Conservation (phyloP, 2,888 invertebrate species). For the Caenorhabditis plicata region DNA sequence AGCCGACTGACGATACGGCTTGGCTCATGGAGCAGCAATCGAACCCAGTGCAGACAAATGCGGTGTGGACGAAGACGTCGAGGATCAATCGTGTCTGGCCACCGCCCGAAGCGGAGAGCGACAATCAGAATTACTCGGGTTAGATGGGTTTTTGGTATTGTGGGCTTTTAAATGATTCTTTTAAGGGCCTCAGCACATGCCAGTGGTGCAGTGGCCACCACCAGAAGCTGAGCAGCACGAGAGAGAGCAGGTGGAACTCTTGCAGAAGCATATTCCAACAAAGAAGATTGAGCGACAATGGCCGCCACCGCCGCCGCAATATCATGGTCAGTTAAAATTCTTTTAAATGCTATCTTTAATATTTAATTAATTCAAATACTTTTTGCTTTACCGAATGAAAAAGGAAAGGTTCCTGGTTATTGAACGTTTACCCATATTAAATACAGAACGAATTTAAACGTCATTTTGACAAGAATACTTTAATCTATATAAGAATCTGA, state of each 20-base stretch:
- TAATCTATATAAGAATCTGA: background rate
- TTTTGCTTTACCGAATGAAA: no score
- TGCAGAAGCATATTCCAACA: slow-evolving; percentile 53
- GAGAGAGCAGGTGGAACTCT: slow-evolving; percentile 52
- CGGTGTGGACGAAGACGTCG: slow-evolving; percentile 33
- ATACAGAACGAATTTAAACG: no score
- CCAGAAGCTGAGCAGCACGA: slow-evolving; percentile 56
- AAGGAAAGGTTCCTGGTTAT: no score
- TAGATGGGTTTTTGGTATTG: no score
- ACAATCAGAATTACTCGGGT: no score
- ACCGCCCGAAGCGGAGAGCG: slow-evolving; percentile 43
- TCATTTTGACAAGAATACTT: background rate
- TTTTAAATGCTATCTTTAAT: no score
- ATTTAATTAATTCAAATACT: no score
- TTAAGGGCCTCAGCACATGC: slow-evolving; percentile 46
- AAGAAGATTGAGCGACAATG: slow-evolving; percentile 50
- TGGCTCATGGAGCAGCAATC: slow-evolving; percentile 57
- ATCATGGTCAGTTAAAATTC: slow-evolving; percentile 38
- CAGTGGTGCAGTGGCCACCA: slow-evolving; percentile 62
- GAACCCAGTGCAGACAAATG: slow-evolving; percentile 28
- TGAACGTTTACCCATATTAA: no score
- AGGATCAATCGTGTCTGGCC: slow-evolving; percentile 56
- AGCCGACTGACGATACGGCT: slow-evolving; percentile 50
- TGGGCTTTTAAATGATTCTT: background rate
- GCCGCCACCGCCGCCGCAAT: slow-evolving; percentile 55